Evolutionary conservation across 2,888 invertebrate genomes (phyloP).

Genomic region (Thyatira batis): DNA sequence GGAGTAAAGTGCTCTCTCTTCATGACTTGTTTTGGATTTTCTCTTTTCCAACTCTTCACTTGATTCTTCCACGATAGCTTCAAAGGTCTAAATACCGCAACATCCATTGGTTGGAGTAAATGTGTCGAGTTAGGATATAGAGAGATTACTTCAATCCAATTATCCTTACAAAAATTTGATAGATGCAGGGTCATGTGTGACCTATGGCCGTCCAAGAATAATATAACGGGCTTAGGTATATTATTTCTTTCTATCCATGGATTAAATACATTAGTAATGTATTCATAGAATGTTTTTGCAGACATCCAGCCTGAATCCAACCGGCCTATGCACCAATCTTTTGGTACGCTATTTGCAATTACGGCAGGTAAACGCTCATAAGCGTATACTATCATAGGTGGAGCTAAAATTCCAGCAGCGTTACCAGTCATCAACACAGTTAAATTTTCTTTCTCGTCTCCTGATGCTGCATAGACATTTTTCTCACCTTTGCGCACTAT

Average conservation of each 20-base stretch:
- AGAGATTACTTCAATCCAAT: conserved; percentile 12
- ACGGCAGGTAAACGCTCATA: conserved; percentile 11
- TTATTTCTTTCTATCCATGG: conserved; percentile 1
- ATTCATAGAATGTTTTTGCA: conserved; percentile 6
- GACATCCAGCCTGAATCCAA: conserved; percentile 10
- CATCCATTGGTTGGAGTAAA: conserved; percentile 20
- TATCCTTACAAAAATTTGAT: conserved; percentile 14
- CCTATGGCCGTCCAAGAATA: conserved; percentile 19
- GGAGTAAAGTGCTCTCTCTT: conserved; percentile 24
- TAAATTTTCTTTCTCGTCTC: conserved; percentile 33
- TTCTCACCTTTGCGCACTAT: conserved; percentile 38
- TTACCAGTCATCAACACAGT: conserved; percentile 26
- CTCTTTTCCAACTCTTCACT: conserved; percentile 8
- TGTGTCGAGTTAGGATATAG: conserved; percentile 17
- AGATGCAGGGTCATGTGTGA: conserved; percentile 18
- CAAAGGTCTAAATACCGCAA: conserved; percentile 22
- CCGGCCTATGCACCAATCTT: conserved; percentile 16
- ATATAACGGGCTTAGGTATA: conserved; percentile 8
- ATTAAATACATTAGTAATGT: conserved; percentile 4
- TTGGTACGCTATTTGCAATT: conserved; percentile 18
- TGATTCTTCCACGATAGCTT: conserved; percentile 16
- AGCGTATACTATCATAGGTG: conserved; percentile 26
- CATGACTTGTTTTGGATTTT: conserved; percentile 17
- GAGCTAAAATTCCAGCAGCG: conserved; percentile 26
- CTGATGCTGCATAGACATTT: conserved; percentile 28